A percentile compares a stretch with the other conserved stretches of the same genome.
These are phyloP conservation scores for Piprites chloris DNA, from an alignment of 2,113 vertebrate genomes.

Conservation along the genomic window DNA sequence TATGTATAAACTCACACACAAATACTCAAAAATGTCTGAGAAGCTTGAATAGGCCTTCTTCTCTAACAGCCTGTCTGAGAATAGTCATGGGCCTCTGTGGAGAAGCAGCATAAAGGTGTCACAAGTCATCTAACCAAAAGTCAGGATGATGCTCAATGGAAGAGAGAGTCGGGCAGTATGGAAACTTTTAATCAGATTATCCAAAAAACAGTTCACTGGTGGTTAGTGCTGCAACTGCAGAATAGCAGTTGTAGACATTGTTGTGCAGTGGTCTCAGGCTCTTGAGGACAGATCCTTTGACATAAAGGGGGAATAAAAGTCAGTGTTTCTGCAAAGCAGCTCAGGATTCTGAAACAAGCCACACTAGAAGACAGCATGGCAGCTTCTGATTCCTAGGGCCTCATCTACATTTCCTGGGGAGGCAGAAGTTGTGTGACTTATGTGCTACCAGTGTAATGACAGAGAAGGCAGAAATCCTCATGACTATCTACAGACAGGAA, in stretches of 20 bases:
- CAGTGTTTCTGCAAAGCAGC: neutral
- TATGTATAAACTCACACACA: neutral
- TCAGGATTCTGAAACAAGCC: neutral
- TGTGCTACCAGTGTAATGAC: neutral
- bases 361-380: neutral
- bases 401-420: neutral
- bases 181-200: neutral
- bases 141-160: neutral
- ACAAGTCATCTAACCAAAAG: neutral
- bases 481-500: neutral
- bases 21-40: neutral
- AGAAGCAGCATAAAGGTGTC: neutral
- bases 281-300: neutral
- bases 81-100: neutral
- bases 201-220: neutral
- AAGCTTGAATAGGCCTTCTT: neutral
- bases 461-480: neutral
- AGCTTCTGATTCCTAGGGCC: neutral
- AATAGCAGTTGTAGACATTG: neutral
- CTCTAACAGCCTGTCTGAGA: neutral
- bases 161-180: neutral
- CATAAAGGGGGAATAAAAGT: neutral
- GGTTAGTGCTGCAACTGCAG: conserved; percentile 19
- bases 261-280: neutral
- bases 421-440: neutral